Evolutionary conservation across 2,888 invertebrate genomes (phyloP).

Genomic region (Megamerina dolium): DNA sequence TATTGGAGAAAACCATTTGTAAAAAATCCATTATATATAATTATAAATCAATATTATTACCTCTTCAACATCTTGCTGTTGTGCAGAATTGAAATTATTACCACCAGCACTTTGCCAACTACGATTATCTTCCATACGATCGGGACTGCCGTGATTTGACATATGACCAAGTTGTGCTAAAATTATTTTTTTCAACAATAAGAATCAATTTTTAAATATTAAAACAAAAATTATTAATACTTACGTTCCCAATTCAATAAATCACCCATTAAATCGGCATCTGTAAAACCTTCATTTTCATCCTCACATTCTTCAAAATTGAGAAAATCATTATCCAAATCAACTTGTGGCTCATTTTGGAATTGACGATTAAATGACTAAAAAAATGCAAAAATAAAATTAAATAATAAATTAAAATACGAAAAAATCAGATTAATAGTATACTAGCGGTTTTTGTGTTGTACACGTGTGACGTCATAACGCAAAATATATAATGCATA

Average conservation of each 20-base stretch:
- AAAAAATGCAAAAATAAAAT: constrained; percentile 3
- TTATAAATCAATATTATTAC: constrained; percentile 25
- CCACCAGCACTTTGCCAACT: constrained; percentile 53
- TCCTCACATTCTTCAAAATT: constrained; percentile 57
- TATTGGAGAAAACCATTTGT: constrained; percentile 42
- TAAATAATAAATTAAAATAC: background rate
- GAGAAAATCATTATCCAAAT: constrained; percentile 62
- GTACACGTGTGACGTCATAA: too few species aligned
- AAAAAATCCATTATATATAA: background rate
- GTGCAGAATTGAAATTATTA: constrained; percentile 46
- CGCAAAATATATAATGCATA: too few species aligned
- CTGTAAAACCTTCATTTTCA: constrained; percentile 43
- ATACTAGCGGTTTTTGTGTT: too few species aligned
- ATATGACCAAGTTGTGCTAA: constrained; percentile 55
- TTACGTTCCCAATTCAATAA: constrained; percentile 64
- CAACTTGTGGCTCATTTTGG: constrained; percentile 49
- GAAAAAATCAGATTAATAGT: too few species aligned
- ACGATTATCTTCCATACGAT: constrained; percentile 48
- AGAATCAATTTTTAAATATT: too few species aligned
- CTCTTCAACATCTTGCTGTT: constrained; percentile 48
- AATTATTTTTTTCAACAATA: too few species aligned
- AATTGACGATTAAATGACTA: constrained; percentile 43
- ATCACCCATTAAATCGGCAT: constrained; percentile 58
- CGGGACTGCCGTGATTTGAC: constrained; percentile 55
- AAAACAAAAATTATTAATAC: constrained; percentile 19